Base-by-base conservation (phyloP, 2,797 vertebrate genomes). In the Oreochromis grahami region DNA sequence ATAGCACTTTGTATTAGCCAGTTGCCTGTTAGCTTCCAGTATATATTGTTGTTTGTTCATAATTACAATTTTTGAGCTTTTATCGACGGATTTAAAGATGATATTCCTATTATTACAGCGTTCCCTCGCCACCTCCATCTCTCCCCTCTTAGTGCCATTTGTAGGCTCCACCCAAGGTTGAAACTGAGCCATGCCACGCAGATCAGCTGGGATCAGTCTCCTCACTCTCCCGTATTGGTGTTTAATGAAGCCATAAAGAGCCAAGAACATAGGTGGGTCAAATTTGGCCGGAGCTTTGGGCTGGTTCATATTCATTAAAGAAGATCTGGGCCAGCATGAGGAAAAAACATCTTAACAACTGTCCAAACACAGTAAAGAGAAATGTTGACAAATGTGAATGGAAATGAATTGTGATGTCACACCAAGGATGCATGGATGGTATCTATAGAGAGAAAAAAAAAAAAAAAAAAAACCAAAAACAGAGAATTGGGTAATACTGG, bases 261-360 rank as follows among this genome's bases (percentile, higher is more conserved):
- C 55, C 55, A 58, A 32, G 55, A 56, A 56, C 55, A 63, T 13
- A n/a, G 17, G 21, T 2, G 60, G 60, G 34, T 65, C 7, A 65
- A 38, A 2, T 65, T 38, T 38, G 60, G 19, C 1, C 13, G 11
- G 6, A 21, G 34, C 34, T 3, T 38, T 41, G 19, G 32, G 12
- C 1, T 65, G 60, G 11, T 21, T 24, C 36, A 13, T 14, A 38
- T 9, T 8, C 13, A 10, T 78, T 81, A 21, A 83, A 78, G 56
- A 58, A 78, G 81, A 55, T n/a, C 50, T 34, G 58, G 45, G 79
- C 24, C 65, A 58, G 34, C 82, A 53, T 5, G n/a, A 85, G 60
- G 45, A 26, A 21, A 83, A 52, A 32, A 56, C 86, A 32, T 4
- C 86, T 89, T 89, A 91, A 84, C 88, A 53, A 32, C 68, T 53